These are phyloP conservation scores for Grapholita molesta DNA, from an alignment of 1,140 invertebrate species.

Conservation along the genomic window DNA sequence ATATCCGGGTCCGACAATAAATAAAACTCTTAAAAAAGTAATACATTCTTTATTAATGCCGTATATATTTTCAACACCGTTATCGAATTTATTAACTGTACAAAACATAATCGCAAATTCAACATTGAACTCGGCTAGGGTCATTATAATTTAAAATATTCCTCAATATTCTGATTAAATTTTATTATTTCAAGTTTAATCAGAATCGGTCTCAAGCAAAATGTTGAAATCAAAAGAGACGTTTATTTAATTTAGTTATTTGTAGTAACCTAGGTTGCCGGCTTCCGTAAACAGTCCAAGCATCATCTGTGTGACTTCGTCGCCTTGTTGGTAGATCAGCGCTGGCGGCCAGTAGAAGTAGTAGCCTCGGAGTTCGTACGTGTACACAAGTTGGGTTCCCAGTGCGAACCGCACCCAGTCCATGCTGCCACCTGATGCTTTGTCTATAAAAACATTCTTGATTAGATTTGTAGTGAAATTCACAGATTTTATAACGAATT, in stretches of 20 bases:
- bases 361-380: constrained; percentile 83
- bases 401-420: constrained; percentile 86
- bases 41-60: background rate
- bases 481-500: no score
- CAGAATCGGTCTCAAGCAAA: no score
- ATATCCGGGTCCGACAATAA: no score
- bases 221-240: no score
- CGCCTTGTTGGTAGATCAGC: constrained; percentile 59
- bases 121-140: background rate
- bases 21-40: background rate
- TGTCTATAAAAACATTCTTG: constrained; percentile 55
- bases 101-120: background rate
- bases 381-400: constrained; percentile 83
- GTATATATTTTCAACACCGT: background rate
- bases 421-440: constrained; percentile 80
- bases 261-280: constrained; percentile 49
- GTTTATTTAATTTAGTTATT: background rate
- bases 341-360: constrained; percentile 62
- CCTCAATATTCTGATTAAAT: background rate
- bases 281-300: constrained; percentile 52
- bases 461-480: no score
- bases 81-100: background rate
- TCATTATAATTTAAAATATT: background rate
- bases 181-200: no score
- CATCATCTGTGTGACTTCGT: constrained; percentile 67